Evolutionary conservation across 2,797 vertebrate species (phyloP), one percentile per base, ranked within the genome.

Genomic region (Coluber constrictor): DNA sequence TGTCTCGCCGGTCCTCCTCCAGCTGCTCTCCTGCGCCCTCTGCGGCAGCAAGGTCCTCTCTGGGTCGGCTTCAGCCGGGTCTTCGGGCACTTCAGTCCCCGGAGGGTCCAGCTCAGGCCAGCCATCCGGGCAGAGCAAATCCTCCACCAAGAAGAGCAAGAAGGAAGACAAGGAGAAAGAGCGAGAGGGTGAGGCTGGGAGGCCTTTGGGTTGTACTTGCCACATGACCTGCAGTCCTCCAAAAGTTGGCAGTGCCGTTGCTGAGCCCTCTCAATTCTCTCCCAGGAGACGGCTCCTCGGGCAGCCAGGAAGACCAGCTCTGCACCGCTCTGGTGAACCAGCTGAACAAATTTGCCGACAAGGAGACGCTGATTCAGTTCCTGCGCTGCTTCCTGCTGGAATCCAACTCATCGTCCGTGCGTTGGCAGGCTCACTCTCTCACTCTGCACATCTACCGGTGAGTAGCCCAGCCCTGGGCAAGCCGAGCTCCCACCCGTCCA

Each of bases 121-220:
- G 95, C 95, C 98, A 0, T 86, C 96, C 1, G 96, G 98, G 4
- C 99, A 99, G 97, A 98, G 98, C 97, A 99, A 99, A 96, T 99
- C 99, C 2, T 99, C 99, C 66, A 98, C 98, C 91, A 99, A 99
- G 97, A 99, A 99, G 97, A 99, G 99, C 98, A 99, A 99, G 97
- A 99, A 99, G 94, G 99, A 99, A 95, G 99, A 99, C 94, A 99
- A 99, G 94, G 99, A 99, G 92, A 99, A 99, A 94, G 99, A 99
- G 88, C 98, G 99, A 96, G 99, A 99, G n/a, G 98, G 99, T 99
- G 95, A 98, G 74, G 97, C 23, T 83, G 86, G 10, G 66, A 3
- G 74, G 93, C 88, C 47, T n/a, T 25, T 16, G 13, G 51, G 86
- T 51, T 1, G 55, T 7, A 47, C 5, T 18, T 0, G 4, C 3